Evolutionary conservation across 2,888 invertebrate genomes (phyloP).

Genomic region (Tipula confusa): DNA sequence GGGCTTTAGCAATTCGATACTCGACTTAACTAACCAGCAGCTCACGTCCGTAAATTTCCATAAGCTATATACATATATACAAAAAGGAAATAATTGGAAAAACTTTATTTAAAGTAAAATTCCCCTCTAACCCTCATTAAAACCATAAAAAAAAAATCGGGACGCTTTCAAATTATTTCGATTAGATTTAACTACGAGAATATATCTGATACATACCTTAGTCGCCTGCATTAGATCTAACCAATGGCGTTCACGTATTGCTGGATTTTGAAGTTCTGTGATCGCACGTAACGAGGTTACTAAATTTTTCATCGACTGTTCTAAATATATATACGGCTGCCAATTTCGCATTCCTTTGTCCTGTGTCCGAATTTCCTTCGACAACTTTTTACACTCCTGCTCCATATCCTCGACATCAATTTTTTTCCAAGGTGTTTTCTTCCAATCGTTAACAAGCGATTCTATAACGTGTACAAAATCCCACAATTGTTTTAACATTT

Average conservation of each 20-base stretch:
- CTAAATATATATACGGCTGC: conserved; percentile 75
- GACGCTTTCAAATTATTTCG: not conserved
- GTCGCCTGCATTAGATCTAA: conserved; percentile 88
- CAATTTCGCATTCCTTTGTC: conserved; percentile 74
- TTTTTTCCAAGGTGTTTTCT: conserved; percentile 87
- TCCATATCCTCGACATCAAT: conserved; percentile 94
- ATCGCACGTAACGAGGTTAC: conserved; percentile 89
- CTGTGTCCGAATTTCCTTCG: conserved; percentile 73
- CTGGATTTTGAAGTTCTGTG: conserved; percentile 89
- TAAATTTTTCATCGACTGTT: conserved; percentile 82
- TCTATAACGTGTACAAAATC: conserved; percentile 79
- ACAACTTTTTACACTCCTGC: conserved; percentile 87
- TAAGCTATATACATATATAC: not conserved
- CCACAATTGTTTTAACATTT: conserved; percentile 70
- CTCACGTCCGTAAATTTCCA: not conserved
- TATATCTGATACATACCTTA: conserved; percentile 57
- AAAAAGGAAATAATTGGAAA: not conserved
- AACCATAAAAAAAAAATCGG: too few relatives aligned
- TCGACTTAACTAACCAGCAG: not conserved
- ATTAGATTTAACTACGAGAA: too few relatives aligned
- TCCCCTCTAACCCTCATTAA: not conserved
- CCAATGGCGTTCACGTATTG: conserved; percentile 93
- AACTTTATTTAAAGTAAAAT: not conserved
- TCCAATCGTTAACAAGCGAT: conserved; percentile 86
- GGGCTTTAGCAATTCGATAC: not conserved